Base-by-base conservation (phyloP, 2,888 invertebrate genomes). In the Torymus auratus region DNA sequence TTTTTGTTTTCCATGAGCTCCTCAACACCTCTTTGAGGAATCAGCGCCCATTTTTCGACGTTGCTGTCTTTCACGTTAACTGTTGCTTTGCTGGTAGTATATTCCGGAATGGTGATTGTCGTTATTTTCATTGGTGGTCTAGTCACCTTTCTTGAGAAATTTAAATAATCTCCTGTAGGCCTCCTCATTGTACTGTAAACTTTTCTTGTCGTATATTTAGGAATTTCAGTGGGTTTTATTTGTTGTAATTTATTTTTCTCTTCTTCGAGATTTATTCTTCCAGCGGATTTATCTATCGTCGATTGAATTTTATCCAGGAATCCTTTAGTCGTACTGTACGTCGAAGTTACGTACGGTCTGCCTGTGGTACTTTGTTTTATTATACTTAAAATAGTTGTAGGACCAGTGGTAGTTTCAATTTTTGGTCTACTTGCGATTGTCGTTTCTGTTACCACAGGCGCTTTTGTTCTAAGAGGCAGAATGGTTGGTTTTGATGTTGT, bases 1-100 rank as follows among this genome's bases (percentile, higher is more conserved):
- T 76, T 78, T 28, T 77, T 79, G 0, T 28, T 20, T n/a, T 82
- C 82, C 2, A 17, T 12, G 0, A 1, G 55, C 10, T 83, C 76
- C 0, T 41, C 17, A n/a, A 52, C 17, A n/a, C 17, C 41, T 74
- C 70, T 80, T n/a, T 86, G 86, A 23, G 85, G 84, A 71, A 86
- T 86, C 0, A 87, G 83, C 1, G 85, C 85, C 87, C 86, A 87
- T 23, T 87, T 86, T 2, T 84, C 78, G 17, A 13, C 41, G 1
- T 13, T 68, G 65, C 52, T 76, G 72, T 84, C 52, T 82, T 83
- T 70, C 75, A 78, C 14, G 71, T 75, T 14, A 65, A 58, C 73
- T 15, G 72, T 28, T 76, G 83, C 23, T 60, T 71, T 71, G n/a
- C 15, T 56, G 53, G 64, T 73, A 13, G 69, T 80, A 12, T 61